These are phyloP conservation scores for Sycophila texana DNA, from an alignment of 2,888 invertebrate genomes.

Conservation along the genomic window DNA sequence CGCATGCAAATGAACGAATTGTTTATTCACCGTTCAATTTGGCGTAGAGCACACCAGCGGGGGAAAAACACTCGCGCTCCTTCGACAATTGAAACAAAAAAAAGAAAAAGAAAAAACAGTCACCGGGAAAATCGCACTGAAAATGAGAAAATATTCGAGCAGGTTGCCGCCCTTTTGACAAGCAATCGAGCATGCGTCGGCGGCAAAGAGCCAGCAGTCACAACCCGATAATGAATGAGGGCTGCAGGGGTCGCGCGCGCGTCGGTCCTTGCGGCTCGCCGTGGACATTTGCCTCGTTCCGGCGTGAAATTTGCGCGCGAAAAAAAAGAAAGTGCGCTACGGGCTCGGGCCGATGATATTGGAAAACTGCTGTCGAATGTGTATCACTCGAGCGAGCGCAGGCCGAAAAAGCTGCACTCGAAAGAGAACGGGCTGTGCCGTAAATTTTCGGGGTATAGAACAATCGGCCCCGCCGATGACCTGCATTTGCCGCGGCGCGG, in stretches of 20 bases:
- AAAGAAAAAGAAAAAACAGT: too few species aligned
- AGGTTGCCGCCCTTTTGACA: neutral
- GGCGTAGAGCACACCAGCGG: too few species aligned
- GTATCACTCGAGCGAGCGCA: neutral
- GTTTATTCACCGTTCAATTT: too few species aligned
- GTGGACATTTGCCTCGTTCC: too few species aligned
- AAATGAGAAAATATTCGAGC: too few species aligned
- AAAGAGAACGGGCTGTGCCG: constrained; percentile 30
- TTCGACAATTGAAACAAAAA: too few species aligned
- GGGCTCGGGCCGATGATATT: constrained; percentile 3
- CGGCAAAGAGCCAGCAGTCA: neutral
- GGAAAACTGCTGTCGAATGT: constrained; percentile 14
- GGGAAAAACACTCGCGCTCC: too few species aligned
- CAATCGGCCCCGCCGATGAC: constrained; percentile 35
- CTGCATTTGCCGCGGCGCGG: constrained; percentile 1
- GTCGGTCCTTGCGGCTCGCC: neutral
- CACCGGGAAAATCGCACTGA: too few species aligned
- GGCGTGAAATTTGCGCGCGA: neutral
- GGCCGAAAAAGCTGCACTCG: neutral
- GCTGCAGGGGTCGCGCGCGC: neutral
- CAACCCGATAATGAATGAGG: constrained; percentile 15
- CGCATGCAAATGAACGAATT: too few species aligned
- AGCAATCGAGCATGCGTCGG: constrained; percentile 2
- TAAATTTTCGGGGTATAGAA: constrained; percentile 38
- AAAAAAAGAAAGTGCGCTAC: constrained; percentile 13